A percentile compares a stretch with the other conserved stretches of the same genome.
Conservation (phyloP, 2,888 invertebrate species). For the Lithophane ornitopus region DNA sequence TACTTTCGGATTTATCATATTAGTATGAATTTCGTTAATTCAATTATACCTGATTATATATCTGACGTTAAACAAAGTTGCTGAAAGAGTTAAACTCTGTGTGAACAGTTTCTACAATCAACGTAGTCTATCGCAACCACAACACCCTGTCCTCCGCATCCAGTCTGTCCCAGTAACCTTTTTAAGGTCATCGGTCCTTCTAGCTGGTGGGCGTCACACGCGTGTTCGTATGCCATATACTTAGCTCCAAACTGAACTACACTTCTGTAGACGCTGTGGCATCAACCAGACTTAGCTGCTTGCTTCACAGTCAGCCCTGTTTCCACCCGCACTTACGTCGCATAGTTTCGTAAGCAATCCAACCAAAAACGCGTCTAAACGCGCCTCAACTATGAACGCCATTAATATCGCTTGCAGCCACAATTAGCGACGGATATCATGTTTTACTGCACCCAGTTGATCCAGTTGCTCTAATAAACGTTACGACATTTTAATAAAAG, state of each 20-base stretch:
- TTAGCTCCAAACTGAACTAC: neutral
- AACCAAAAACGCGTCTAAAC: slow-evolving; percentile 7
- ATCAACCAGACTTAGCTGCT: neutral
- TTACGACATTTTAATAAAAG: slow-evolving; percentile 63
- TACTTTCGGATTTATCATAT: no score
- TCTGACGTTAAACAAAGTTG: no score
- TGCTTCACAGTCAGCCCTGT: neutral
- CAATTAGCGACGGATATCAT: slow-evolving; percentile 64
- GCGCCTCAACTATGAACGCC: slow-evolving; percentile 30
- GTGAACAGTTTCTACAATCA: no score
- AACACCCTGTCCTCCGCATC: no score
- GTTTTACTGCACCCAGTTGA: slow-evolving; percentile 52
- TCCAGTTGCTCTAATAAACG: slow-evolving; percentile 53
- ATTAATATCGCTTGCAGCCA: slow-evolving; percentile 59
- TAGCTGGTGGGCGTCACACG: no score
- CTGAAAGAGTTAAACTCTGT: no score
- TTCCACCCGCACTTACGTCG: neutral
- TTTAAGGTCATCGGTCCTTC: no score
- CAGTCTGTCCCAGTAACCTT: no score
- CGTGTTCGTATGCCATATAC: neutral
- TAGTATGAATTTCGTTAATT: no score
- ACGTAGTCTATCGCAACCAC: no score
- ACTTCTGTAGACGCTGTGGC: neutral
- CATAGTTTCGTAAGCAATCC: neutral
- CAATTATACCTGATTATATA: no score